Conservation (phyloP, 1,140 invertebrate genomes). For the Ganaspis sp. region DNA sequence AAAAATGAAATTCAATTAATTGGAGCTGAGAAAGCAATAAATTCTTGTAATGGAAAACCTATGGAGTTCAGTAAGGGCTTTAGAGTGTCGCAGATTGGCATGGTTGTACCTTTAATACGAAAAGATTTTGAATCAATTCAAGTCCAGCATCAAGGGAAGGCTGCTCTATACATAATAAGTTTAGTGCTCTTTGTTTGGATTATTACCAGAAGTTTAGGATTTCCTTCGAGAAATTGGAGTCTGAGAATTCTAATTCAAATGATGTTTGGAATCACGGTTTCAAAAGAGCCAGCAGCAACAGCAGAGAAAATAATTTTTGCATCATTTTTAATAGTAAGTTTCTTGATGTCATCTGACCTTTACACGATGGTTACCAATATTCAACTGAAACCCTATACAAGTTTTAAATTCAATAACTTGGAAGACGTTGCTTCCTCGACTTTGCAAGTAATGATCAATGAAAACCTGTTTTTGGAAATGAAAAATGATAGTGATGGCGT, state of each 20-base stretch:
- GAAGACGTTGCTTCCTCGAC: no score
- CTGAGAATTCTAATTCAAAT: not conserved
- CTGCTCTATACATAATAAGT: not conserved
- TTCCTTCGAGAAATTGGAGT: not conserved
- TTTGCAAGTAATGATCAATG: no score
- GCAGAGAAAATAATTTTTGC: not conserved
- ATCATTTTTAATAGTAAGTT: no score
- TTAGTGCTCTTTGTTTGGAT: not conserved
- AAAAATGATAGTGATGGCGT: no score
- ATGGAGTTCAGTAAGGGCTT: not conserved
- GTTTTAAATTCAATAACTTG: no score
- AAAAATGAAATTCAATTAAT: not conserved
- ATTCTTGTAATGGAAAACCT: not conserved
- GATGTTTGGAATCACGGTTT: not conserved
- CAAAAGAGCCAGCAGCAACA: not conserved
- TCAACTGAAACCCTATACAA: no score
- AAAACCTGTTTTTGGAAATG: no score
- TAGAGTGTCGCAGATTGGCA: not conserved
- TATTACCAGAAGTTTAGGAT: not conserved
- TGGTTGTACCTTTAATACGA: not conserved
- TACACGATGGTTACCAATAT: no score
- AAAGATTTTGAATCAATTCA: not conserved
- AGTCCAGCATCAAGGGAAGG: not conserved
- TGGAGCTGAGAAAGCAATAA: not conserved
- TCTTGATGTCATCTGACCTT: no score